A percentile compares a stretch with the other conserved stretches of the same genome.
Evolutionary conservation across 2,888 invertebrate genomes (phyloP).

Genomic region (Sminthurinus aureus): DNA sequence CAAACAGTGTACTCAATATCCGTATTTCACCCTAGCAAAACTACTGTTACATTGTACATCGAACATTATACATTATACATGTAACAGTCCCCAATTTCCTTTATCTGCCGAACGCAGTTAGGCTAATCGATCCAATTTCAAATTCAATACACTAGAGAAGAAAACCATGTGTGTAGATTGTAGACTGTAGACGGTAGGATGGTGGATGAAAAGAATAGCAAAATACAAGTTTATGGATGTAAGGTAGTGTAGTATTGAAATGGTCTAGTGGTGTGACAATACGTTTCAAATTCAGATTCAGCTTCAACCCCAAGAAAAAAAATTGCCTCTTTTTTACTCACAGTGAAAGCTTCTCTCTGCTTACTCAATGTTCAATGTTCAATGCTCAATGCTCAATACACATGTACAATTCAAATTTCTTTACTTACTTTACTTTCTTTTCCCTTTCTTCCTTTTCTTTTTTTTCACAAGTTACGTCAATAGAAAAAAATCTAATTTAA

Average conservation of each 20-base stretch:
- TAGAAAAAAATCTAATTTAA: conserved; percentile 15
- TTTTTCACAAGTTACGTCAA: not conserved
- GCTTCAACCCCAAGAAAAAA: not conserved
- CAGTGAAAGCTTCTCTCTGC: not conserved
- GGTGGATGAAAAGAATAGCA: not conserved
- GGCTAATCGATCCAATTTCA: conserved; percentile 17
- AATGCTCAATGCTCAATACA: not conserved
- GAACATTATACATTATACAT: too few relatives aligned
- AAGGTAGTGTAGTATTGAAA: not conserved
- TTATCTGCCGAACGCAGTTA: not conserved
- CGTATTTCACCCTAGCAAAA: too few relatives aligned
- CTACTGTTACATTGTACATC: too few relatives aligned
- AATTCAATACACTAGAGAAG: not conserved
- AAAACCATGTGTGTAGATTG: too few relatives aligned
- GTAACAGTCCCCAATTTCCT: conserved; percentile 14
- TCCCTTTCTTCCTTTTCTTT: not conserved
- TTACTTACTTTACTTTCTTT: not conserved
- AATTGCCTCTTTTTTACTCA: not conserved
- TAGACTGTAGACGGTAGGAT: not conserved
- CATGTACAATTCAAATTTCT: not conserved
- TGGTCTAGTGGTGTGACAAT: too few relatives aligned
- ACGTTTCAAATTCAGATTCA: too few relatives aligned
- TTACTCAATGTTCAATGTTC: not conserved
- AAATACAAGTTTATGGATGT: not conserved
- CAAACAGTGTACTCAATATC: conserved; percentile 14